These are phyloP conservation scores for Pogonus chalceus DNA, from an alignment of 1,140 invertebrate genomes.

Conservation along the genomic window DNA sequence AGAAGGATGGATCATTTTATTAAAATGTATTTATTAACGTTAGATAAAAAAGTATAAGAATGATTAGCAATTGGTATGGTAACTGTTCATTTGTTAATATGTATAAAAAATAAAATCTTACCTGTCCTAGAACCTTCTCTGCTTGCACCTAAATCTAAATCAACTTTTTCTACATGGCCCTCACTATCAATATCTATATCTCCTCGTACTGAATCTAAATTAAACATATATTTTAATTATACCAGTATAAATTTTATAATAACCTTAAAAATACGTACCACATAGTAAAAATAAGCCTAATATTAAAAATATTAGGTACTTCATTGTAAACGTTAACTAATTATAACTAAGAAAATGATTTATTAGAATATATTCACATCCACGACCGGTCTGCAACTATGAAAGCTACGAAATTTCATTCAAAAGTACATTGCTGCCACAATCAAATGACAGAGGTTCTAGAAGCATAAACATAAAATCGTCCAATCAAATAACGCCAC, in stretches of 20 bases:
- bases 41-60: slow-evolving; percentile 11
- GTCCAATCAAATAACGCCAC: slow-evolving; percentile 28
- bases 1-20: slow-evolving; percentile 29
- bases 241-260: slow-evolving; percentile 14
- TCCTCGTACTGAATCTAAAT: slow-evolving; percentile 22
- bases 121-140: slow-evolving; percentile 77
- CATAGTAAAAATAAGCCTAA: slow-evolving; percentile 40
- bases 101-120: slow-evolving; percentile 33
- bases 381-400: slow-evolving; percentile 13
- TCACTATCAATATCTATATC: slow-evolving; percentile 29
- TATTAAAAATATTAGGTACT: slow-evolving; percentile 39
- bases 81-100: too few species aligned
- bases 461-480: slow-evolving; percentile 9
- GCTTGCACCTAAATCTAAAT: slow-evolving; percentile 65
- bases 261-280: slow-evolving; percentile 35
- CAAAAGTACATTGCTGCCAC: too few species aligned
- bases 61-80: background rate
- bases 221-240: slow-evolving; percentile 12
- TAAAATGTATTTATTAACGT: slow-evolving; percentile 27
- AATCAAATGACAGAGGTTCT: slow-evolving; percentile 8
- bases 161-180: slow-evolving; percentile 46
- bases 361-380: slow-evolving; percentile 4
- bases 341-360: background rate
- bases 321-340: slow-evolving; percentile 36
- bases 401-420: too few species aligned